phyloP scores from a whole-genome alignment of 2,797 vertebrate species.

The Ambastaia sidthimunki region DNA sequence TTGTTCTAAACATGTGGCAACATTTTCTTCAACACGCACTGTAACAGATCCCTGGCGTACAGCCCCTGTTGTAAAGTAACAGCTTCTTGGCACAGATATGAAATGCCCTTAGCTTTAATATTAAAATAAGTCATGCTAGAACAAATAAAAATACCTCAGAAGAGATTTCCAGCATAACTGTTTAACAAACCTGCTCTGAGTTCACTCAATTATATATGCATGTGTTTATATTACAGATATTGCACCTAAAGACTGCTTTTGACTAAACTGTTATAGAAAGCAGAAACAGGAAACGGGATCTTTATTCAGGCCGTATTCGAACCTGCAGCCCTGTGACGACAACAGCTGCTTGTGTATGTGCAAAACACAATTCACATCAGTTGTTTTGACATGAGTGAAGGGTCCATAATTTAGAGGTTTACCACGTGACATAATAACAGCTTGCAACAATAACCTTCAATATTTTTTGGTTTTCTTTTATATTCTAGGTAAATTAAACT shows the following conservation, averaged over 20 bases:
- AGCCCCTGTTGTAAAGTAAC: neutral
- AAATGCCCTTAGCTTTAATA: slow-evolving; percentile 10
- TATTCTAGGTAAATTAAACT: neutral
- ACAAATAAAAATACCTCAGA: slow-evolving; percentile 16
- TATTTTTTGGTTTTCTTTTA: too few species aligned
- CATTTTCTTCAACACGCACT: slow-evolving; percentile 7
- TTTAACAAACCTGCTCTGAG: too few species aligned
- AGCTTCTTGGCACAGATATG: neutral
- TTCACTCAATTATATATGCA: neutral
- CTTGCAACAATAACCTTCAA: too few species aligned
- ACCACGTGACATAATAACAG: too few species aligned
- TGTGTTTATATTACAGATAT: neutral
- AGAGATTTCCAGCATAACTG: neutral
- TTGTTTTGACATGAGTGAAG: neutral
- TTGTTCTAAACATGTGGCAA: slow-evolving; percentile 24
- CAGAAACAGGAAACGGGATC: neutral
- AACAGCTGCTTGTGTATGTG: neutral
- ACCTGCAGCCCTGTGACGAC: neutral
- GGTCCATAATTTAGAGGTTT: too few species aligned
- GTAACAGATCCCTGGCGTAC: neutral
- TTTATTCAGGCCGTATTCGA: neutral
- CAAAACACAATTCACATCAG: too few species aligned
- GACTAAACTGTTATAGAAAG: neutral
- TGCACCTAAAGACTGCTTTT: neutral
- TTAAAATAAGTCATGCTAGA: neutral